A percentile compares a stretch with the other conserved stretches of the same genome.
Conservation (phyloP, 2,797 vertebrate species). For the Trachurus trachurus region DNA sequence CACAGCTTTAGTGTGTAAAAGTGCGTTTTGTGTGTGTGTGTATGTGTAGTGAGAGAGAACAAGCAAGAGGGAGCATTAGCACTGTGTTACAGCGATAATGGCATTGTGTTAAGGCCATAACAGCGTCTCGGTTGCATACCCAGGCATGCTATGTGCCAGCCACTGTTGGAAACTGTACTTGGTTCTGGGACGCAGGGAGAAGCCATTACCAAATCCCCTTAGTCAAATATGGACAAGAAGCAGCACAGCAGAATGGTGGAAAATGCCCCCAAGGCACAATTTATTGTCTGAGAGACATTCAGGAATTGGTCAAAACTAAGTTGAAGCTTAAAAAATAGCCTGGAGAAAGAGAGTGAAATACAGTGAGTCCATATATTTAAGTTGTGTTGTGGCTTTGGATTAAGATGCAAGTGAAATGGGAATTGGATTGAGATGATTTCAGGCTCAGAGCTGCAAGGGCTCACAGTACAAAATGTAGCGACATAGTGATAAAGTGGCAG, state of each 20-base stretch:
- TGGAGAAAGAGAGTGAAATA: conserved; percentile 24
- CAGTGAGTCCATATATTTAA: conserved; percentile 19
- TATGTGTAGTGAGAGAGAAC: conserved; percentile 39
- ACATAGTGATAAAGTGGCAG: conserved; percentile 1
- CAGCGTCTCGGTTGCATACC: conserved; percentile 63
- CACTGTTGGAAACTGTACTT: conserved; percentile 64
- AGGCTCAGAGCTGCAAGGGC: neutral
- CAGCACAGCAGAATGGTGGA: conserved; percentile 48
- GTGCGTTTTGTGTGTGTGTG: conserved; percentile 44
- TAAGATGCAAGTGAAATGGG: conserved; percentile 16
- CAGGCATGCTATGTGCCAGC: conserved; percentile 64
- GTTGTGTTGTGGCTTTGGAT: conserved; percentile 38
- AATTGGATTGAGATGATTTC: conserved; percentile 28
- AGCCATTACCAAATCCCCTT: conserved; percentile 67
- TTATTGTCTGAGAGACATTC: conserved; percentile 57
- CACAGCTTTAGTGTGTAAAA: conserved; percentile 53
- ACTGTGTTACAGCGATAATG: conserved; percentile 71
- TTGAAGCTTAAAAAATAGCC: conserved; percentile 38
- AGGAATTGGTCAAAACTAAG: conserved; percentile 55
- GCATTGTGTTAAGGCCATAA: conserved; percentile 74
- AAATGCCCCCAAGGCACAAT: conserved; percentile 60
- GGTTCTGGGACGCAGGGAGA: conserved; percentile 64
- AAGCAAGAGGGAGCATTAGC: conserved; percentile 69
- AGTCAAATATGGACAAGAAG: conserved; percentile 71
- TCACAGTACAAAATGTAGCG: neutral